Base-by-base conservation (phyloP, 53 echinoderm and acorn worm species). In the Echinometra lucunter region DNA sequence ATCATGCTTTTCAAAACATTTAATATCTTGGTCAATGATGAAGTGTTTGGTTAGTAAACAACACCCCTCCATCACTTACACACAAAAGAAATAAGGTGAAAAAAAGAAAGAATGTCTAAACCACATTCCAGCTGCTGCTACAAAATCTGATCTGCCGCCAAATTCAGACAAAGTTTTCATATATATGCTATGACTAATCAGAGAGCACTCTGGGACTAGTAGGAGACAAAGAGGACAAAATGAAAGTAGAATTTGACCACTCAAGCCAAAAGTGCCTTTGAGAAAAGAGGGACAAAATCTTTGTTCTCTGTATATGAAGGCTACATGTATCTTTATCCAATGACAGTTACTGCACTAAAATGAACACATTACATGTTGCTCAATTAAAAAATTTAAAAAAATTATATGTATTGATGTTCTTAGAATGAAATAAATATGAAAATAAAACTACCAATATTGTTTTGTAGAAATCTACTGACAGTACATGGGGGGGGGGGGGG, bases 111-210 rank as follows among this genome's bases (percentile, higher is more conserved):
- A 58, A 90, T 47, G 90, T 88, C 57, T 44, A 88, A 90, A 90
- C 90, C 90, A 58, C 90, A 90, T 90, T 90, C 90, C 90, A 90
- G 90, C 90, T 90, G 90, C 90, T 58, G 58, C 63, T 57, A 88
- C 16, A 55, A 88, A 30, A 88, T 57, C 88, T 90, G 63, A 90
- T 90, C 90, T 90, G 90, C n/a, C 37, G 38, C 58, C 90, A 90
- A 60, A 23, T 25, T 63, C 90, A 83, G 16, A 83, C 47, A 63
- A 37, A 90, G 40, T 63, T 90, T 88, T 55, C 57, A 32, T 57
- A 28, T 49, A 32, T 57, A 28, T 49, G 90, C 38, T 38, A 63
- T 90, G 90, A 90, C 58, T 90, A 58, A 90, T 63, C 19, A 63
- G 40, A 63, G 90, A 58, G 90, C 10, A 63, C 32, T 30, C 30